Evolutionary conservation across 2,888 invertebrate species (phyloP), one percentile per base, ranked within the genome.

Genomic region (Pammene aurita): DNA sequence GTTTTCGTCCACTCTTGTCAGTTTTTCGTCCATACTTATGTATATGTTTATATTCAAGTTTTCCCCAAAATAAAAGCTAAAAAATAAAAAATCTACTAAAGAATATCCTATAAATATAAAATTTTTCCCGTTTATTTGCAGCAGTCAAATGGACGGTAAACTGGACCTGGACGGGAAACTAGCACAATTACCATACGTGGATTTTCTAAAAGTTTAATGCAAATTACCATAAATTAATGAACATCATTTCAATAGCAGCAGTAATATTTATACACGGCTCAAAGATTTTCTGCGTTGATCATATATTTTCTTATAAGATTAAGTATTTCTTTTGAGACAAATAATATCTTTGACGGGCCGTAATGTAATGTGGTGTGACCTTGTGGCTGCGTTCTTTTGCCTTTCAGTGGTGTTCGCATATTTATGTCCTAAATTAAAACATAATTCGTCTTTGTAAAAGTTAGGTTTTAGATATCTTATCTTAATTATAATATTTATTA

Each of bases 401-500:
- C 62, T 62, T 62, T 61, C 18, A 42, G 13, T 34, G 18, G 26
- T 26, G n/a, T n/a, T 34, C 34, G 26, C 41, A 62, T 50, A 48
- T 62, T 52, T 62, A 62, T 52, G n/a, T 41, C 13, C 18, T 16
- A 14, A 62, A 62, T 62, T 52, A 62, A 26, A 16, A 41, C 38
- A 61, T 48, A 26, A 10, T 11, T 48, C 10, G 2, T 4, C 48
- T 61, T 38, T 50, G 18, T 34, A 9, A 41, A 62, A 18, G 38
- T 16, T 52, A 62, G n/a, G 18, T 26, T 2, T 14, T 10, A 13
- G 16, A n/a, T 26, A 18, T 18, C 50, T 50, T 38, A 16, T 35
- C 16, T 34, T 38, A 50, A 41, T 61, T 48, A 11, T 11, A 18
- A 13, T 58, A 6, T 50, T 50, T 50, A 50, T 34, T 42, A 26